Evolutionary conservation across 2,113 vertebrate genomes (phyloP).

Genomic region (Takifugu flavidus): DNA sequence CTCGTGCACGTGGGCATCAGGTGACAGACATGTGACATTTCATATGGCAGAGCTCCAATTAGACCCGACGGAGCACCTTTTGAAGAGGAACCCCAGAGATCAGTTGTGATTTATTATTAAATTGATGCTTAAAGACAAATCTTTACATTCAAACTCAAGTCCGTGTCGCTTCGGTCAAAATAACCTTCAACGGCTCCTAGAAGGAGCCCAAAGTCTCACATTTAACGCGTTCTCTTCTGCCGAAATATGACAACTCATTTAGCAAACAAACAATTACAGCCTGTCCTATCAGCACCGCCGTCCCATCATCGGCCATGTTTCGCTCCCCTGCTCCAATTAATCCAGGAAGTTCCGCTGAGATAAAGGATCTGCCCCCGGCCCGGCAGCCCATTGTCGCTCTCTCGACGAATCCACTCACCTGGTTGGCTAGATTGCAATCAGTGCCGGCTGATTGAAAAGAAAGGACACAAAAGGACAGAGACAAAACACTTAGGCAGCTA

Average conservation of each 20-base stretch:
- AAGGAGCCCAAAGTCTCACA: not conserved
- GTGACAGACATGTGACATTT: slow-evolving; percentile 28
- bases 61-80: slow-evolving; percentile 1
- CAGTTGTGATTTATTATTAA: slow-evolving; percentile 15
- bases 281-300: slow-evolving; percentile 24
- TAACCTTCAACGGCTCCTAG: too few relatives aligned
- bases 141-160: not conserved
- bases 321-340: slow-evolving; percentile 55
- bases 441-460: slow-evolving; percentile 62
- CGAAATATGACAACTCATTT: slow-evolving; percentile 18
- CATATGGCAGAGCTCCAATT: slow-evolving; percentile 24
- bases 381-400: slow-evolving; percentile 58
- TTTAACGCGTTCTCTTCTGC: slow-evolving; percentile 3
- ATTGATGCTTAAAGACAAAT: not conserved
- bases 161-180: too few relatives aligned
- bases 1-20: slow-evolving; percentile 9
- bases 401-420: slow-evolving; percentile 70
- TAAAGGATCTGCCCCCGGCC: slow-evolving; percentile 55
- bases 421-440: slow-evolving; percentile 72
- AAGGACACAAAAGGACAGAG: slow-evolving; percentile 74
- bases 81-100: not conserved
- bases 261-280: not conserved
- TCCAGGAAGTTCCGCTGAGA: slow-evolving; percentile 66
- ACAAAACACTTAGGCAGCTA: slow-evolving; percentile 67
- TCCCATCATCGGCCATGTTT: slow-evolving; percentile 16